Base-by-base conservation (phyloP, 2,113 vertebrate genomes). In the Sterrhoptilus dennistouni region DNA sequence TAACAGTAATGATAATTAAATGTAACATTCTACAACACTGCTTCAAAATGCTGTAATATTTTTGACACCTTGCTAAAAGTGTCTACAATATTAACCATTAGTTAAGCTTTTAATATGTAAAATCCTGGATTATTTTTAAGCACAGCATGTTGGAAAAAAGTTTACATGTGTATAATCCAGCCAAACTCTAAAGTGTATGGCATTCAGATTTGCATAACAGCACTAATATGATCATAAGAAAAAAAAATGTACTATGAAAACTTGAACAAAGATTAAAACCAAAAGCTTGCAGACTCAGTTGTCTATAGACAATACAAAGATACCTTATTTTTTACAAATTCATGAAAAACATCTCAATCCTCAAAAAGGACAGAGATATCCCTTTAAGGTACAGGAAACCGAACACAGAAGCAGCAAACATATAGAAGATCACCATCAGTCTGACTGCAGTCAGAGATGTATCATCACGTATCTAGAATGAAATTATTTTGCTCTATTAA, bases 381-480 rank as follows among this genome's bases (percentile, higher is more conserved):
- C 6, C 36, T 65, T 31, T 31, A 61, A 42, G 13, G 47, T 24
- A n/a, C 0, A 22, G 4, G 38, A 72, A 80, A 24, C 23, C 12
- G 22, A 29, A 36, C 59, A 57, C 9, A 29, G 63, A 80, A 64
- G 45, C 50, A 90, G 36, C 19, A 45, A 33, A 25, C 40, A 25
- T 7, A 35, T 1, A 6, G 9, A 31, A 31, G 33, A 83, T 40
- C 33, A 72, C 9, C 35, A 54, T 8, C 21, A 40, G 29, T 35
- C 35, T 27, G 38, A 52, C 0, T 24, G 27, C 20, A 66, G 27
- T 27, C 66, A 59, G 5, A 2, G 3, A 17, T 14, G 7, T 2
- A 57, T 20, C 38, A 52, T 38, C 24, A 21, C 1, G 8, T 14
- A 36, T 2, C 2, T 2, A 38, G 44, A 75, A 66, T 2, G 2